phyloP scores from a whole-genome alignment of 2,888 invertebrate genomes.

The Thalpophila matura region DNA sequence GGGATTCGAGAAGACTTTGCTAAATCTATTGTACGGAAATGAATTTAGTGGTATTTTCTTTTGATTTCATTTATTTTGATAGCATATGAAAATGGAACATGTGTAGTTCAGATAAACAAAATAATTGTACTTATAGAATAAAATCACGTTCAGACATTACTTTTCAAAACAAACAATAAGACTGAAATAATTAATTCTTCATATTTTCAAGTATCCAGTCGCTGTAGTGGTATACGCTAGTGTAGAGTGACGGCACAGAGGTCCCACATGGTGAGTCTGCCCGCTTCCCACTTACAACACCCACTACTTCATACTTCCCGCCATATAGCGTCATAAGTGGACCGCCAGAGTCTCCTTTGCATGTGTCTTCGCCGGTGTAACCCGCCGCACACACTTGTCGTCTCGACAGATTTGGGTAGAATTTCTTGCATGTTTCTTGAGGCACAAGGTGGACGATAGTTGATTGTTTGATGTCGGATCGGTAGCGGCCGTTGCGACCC shows the following conservation, averaged over 20 bases:
- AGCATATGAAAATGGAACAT: background rate
- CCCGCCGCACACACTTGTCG: constrained; percentile 85
- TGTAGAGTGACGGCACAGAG: constrained; percentile 83
- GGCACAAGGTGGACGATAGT: constrained; percentile 82
- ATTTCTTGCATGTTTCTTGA: constrained; percentile 74
- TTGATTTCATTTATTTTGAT: constrained; percentile 42
- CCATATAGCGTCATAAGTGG: constrained; percentile 83
- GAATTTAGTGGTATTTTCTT: constrained; percentile 33
- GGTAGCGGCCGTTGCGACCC: constrained; percentile 81
- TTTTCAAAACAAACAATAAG: constrained; percentile 1
- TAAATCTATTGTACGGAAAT: constrained; percentile 45
- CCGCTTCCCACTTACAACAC: constrained; percentile 86
- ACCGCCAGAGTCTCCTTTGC: constrained; percentile 87
- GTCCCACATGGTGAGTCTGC: constrained; percentile 84
- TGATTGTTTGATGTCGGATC: constrained; percentile 81
- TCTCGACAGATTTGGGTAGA: constrained; percentile 76
- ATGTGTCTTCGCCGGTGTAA: constrained; percentile 83
- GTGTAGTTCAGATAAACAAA: background rate
- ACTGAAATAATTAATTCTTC: constrained; percentile 57
- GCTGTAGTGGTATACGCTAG: constrained; percentile 82
- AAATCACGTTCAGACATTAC: background rate
- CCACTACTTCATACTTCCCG: constrained; percentile 81
- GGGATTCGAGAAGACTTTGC: constrained; percentile 36
- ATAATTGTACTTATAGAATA: background rate
- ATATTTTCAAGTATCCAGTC: constrained; percentile 79